Evolutionary conservation across 2,113 vertebrate genomes (phyloP), one percentile per base, ranked within the genome.

Genomic region (Psephotus haematonotus): DNA sequence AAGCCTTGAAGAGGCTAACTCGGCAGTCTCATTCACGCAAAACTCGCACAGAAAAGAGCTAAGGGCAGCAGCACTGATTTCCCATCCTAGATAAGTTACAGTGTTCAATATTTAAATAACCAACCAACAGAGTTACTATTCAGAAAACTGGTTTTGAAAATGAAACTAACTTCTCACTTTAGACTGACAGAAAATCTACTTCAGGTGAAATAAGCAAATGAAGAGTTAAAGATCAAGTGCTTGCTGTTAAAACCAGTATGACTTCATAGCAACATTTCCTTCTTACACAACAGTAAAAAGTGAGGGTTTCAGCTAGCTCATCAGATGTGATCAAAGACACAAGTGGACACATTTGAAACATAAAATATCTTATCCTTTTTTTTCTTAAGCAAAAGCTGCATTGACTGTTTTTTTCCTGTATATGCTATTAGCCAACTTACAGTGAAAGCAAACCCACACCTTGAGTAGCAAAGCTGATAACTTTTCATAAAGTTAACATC

Each of bases 401-500:
- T 12, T 76, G 72, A 29, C 13, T 82, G 2, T 39, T 62, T 81
- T 90, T 88, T 86, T 49, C 60, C 77, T 59, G 8, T 13, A 59
- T 43, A 68, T 12, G 27, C 53, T 76, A 35, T 90, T 70, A 92
- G 47, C 20, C 82, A 89, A 41, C 43, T 90, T 85, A 77, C 27
- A 90, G 88, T 77, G 67, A 68, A 97, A 96, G 55, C 52, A 95
- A 55, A 91, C 92, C 67, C 67, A 93, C 83, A 92, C 59, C 49
- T 60, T 47, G 46, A 95, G 80, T 46, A 91, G 91, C 75, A 93
- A 76, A 96, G 84, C 88, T 84, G 60, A 41, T 63, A 95, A 95
- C 41, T 92, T 92, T 96, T 92, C 93, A 93, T 83, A 69, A 83
- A 91, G 82, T 95, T 86, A 93, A 92, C 77, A 91, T 68, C 57